Conservation (phyloP, 1,140 invertebrate species). For the Papilio polytes region DNA sequence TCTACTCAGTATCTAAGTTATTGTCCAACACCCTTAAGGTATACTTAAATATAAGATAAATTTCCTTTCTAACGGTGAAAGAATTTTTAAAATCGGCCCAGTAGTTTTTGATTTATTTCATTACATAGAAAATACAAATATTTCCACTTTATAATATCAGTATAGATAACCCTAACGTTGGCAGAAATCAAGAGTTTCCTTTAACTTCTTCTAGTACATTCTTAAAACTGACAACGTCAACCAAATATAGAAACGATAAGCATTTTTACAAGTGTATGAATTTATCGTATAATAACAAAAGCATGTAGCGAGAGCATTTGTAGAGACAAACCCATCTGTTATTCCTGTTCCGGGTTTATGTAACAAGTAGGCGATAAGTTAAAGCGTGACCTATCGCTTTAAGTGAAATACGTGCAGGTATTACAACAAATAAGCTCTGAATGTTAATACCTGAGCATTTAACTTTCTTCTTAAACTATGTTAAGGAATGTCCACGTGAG, state of each 20-base stretch:
- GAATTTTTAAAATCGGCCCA: too few species aligned
- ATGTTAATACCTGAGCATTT: background rate
- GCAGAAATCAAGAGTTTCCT: too few species aligned
- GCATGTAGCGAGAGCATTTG: background rate
- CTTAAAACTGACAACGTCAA: background rate
- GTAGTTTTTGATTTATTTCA: too few species aligned
- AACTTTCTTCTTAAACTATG: slow-evolving; percentile 13
- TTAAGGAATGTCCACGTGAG: background rate
- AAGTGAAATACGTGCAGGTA: slow-evolving; percentile 26
- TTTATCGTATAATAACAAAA: slow-evolving; percentile 28
- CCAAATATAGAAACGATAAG: slow-evolving; percentile 6
- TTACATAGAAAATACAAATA: too few species aligned
- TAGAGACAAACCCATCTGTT: slow-evolving; percentile 12
- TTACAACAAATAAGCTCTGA: slow-evolving; percentile 11
- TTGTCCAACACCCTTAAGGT: too few species aligned
- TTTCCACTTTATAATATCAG: too few species aligned
- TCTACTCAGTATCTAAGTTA: too few species aligned
- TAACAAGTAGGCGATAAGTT: slow-evolving; percentile 23
- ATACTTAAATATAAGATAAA: too few species aligned
- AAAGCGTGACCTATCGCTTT: slow-evolving; percentile 31
- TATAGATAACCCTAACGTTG: too few species aligned
- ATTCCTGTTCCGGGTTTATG: slow-evolving; percentile 35
- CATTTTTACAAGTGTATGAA: slow-evolving; percentile 6
- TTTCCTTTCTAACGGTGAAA: too few species aligned
- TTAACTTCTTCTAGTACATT: background rate